phyloP scores from a whole-genome alignment of 2,113 vertebrate species.

The Rhineura floridana region DNA sequence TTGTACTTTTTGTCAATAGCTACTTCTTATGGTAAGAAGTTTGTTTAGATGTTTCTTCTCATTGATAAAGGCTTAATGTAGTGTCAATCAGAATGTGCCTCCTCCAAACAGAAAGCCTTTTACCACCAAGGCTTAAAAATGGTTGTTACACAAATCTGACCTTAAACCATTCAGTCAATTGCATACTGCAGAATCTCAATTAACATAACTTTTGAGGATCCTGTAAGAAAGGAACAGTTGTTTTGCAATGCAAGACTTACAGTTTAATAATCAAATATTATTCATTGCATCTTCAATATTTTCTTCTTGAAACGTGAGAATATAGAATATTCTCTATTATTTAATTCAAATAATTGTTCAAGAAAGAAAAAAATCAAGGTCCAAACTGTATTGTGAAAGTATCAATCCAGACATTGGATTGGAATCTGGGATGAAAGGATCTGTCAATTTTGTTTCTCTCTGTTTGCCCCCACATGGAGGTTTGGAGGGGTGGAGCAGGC shows the following conservation, averaged over 20 bases:
- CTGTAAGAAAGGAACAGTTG: neutral
- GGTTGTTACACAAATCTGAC: neutral
- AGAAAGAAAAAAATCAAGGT: neutral
- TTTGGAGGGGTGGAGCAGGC: too few species aligned
- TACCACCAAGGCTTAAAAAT: neutral
- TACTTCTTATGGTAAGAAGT: neutral
- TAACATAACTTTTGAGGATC: neutral
- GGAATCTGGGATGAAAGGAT: too few species aligned
- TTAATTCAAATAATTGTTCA: slow-evolving; percentile 14
- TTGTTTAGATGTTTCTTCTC: slow-evolving; percentile 16
- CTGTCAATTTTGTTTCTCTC: too few species aligned
- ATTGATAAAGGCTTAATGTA: slow-evolving; percentile 27
- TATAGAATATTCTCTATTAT: neutral
- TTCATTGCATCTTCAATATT: neutral
- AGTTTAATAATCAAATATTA: neutral
- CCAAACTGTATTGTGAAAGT: neutral
- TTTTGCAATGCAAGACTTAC: neutral
- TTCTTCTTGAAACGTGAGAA: neutral
- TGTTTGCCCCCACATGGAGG: too few species aligned
- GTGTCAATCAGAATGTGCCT: fast-evolving
- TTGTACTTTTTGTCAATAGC: slow-evolving; percentile 16
- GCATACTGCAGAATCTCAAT: neutral
- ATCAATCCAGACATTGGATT: neutral
- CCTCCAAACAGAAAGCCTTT: neutral
- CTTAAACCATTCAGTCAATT: neutral